Conservation (phyloP, 1,140 invertebrate genomes). For the Drosophila nannoptera region DNA sequence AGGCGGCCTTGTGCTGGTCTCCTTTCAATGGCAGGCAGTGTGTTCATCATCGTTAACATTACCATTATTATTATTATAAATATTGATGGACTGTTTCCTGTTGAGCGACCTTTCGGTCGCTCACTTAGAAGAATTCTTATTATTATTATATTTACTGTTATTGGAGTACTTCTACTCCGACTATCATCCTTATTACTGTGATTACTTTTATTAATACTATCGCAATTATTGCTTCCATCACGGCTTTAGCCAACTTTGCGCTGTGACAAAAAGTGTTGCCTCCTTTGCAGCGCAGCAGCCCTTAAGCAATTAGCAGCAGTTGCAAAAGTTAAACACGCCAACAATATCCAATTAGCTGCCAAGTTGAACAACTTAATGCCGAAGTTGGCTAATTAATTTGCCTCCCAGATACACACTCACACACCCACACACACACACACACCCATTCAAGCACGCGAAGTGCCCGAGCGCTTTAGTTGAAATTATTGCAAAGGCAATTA, state of each 20-base stretch:
- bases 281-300: conserved; percentile 26
- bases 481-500: conserved; percentile 26
- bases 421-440: conserved; percentile 6
- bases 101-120: no score
- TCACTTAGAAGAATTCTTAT: neutral
- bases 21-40: conserved; percentile 32
- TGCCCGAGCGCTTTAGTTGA: conserved; percentile 16
- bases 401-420: conserved; percentile 1
- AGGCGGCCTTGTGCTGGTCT: neutral
- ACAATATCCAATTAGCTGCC: conserved; percentile 55
- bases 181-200: conserved; percentile 11
- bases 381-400: conserved; percentile 44
- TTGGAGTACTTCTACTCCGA: no score
- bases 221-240: conserved; percentile 3
- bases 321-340: conserved; percentile 59
- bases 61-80: conserved; percentile 34
- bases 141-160: neutral
- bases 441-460: neutral
- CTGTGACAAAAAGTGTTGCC: conserved; percentile 27
- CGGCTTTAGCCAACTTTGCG: neutral
- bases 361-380: conserved; percentile 34
- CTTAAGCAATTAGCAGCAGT: conserved; percentile 63
- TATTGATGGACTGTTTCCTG: conserved; percentile 32
- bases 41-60: conserved; percentile 20
- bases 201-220: conserved; percentile 33